Percentiles rank a stretch among this genome's conserved stretches.
These are phyloP conservation scores for Balaenoptera acutorostrata DNA, from an alignment of 2,113 vertebrate species.

Conservation along the genomic window DNA sequence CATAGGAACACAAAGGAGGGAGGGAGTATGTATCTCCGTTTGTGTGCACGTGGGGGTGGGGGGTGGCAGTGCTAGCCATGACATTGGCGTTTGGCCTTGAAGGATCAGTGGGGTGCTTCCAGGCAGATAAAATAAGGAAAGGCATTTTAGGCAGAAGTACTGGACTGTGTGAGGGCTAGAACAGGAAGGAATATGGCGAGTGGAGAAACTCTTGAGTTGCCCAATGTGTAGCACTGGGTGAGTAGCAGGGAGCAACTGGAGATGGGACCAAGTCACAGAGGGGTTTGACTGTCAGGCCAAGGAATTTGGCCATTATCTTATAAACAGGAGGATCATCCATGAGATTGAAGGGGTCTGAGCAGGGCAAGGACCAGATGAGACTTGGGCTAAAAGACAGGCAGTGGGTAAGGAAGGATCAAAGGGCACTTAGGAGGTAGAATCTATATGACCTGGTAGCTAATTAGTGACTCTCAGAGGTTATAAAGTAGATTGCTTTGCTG, in stretches of 20 bases:
- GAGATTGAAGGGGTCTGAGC: neutral
- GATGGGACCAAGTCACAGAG: neutral
- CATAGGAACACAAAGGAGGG: neutral
- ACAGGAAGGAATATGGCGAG: neutral
- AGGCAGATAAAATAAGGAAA: neutral
- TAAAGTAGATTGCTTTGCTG: neutral
- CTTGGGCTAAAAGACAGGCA: neutral
- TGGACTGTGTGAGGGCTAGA: neutral
- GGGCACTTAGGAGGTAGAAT: neutral
- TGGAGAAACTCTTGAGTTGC: neutral
- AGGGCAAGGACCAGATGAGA: neutral
- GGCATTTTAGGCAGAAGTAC: neutral
- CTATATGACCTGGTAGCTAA: neutral
- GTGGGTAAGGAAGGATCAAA: neutral
- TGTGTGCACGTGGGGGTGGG: neutral
- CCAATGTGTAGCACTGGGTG: neutral
- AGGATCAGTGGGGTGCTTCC: neutral
- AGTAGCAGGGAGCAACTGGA: neutral
- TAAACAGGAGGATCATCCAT: neutral
- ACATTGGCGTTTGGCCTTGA: neutral
- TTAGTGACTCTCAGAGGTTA: neutral
- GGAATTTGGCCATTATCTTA: neutral
- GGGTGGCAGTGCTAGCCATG: neutral
- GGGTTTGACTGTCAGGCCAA: neutral
- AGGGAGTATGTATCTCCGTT: neutral